Conservation (phyloP, 2,888 invertebrate species). For the Branchipolynoe longqiensis region DNA sequence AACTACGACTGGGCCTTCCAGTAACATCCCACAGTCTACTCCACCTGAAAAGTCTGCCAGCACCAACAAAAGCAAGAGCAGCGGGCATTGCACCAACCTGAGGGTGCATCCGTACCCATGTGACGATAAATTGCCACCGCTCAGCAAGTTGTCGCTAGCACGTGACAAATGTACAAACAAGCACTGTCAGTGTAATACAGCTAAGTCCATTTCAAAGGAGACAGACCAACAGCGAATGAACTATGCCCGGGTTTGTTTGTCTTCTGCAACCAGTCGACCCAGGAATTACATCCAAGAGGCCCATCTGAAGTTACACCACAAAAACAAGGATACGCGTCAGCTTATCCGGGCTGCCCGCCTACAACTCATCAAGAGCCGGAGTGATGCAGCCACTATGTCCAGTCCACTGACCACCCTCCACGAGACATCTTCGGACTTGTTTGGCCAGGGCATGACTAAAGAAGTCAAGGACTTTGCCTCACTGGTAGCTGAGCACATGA, state of each 20-base stretch:
- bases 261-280: neutral
- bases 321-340: constrained; percentile 74
- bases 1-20: neutral
- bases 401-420: constrained; percentile 19
- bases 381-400: neutral
- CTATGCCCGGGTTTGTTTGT: constrained; percentile 49
- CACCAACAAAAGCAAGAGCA: neutral
- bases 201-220: neutral
- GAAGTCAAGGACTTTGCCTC: constrained; percentile 44
- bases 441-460: neutral
- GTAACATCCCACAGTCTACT: neutral
- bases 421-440: constrained; percentile 17
- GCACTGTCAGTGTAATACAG: constrained; percentile 37
- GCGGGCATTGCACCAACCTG: neutral
- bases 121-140: constrained; percentile 36
- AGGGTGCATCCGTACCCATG: constrained; percentile 44
- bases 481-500: constrained; percentile 30
- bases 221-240: neutral
- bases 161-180: constrained; percentile 22
- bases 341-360: constrained; percentile 74
- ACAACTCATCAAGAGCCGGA: constrained; percentile 64
- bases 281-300: constrained; percentile 68
- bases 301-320: constrained; percentile 73
- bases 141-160: constrained; percentile 34
- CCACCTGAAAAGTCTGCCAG: neutral